Evolutionary conservation across 2,113 vertebrate genomes (phyloP).

Genomic region (Albula goreensis): DNA sequence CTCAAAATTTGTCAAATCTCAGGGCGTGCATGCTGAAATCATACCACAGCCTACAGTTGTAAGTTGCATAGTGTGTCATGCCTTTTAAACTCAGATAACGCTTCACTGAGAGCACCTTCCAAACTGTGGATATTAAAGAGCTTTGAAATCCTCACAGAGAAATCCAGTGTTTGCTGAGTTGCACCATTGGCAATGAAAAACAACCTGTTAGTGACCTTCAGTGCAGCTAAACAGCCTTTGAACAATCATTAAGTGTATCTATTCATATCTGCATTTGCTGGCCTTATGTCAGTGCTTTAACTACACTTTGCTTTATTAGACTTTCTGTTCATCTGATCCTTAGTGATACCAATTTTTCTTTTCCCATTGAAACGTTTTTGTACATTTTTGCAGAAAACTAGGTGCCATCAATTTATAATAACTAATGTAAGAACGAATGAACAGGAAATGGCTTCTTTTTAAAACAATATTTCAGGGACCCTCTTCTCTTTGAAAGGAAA

Average conservation of each 20-base stretch:
- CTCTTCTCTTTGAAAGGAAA: no score
- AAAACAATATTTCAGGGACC: no score
- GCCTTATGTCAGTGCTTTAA: background rate
- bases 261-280: no score
- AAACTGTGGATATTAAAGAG: background rate
- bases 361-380: background rate
- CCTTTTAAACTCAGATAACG: background rate
- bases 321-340: background rate
- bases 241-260: no score
- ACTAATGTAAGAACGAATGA: background rate
- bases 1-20: background rate
- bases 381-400: background rate
- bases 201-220: no score
- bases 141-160: background rate
- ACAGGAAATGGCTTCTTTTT: no score
- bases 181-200: background rate
- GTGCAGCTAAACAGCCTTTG: no score
- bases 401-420: background rate
- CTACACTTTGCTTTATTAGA: background rate
- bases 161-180: background rate
- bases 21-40: background rate
- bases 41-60: background rate
- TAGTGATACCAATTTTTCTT: background rate
- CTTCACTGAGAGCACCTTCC: background rate
- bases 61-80: background rate